These are phyloP conservation scores for Sapayoa aenigma DNA, from an alignment of 2,113 vertebrate species.

Conservation along the genomic window DNA sequence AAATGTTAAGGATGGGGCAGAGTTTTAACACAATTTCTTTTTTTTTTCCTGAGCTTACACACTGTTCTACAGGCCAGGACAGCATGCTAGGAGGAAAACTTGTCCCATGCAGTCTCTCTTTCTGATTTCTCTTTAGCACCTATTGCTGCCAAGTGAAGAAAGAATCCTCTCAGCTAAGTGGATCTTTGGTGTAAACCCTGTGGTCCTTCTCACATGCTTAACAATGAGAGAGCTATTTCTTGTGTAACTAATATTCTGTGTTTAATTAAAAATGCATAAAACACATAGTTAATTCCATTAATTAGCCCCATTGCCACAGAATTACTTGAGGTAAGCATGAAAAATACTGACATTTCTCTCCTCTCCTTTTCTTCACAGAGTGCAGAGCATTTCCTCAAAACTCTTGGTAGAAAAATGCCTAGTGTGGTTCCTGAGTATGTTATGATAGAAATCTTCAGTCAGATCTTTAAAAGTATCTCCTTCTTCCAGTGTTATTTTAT, in stretches of 20 bases:
- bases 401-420: not conserved
- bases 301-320: not conserved
- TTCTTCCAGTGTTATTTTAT: not conserved
- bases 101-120: not conserved
- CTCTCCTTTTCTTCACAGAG: not conserved
- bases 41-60: not conserved
- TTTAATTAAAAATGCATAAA: slow-evolving; percentile 25
- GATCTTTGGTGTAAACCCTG: not conserved
- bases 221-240: not conserved
- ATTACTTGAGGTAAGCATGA: not conserved
- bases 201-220: not conserved
- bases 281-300: not conserved
- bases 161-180: not conserved
- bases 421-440: not conserved
- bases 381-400: not conserved
- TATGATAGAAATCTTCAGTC: not conserved
- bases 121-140: not conserved
- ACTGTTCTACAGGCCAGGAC: not conserved
- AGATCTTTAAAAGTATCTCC: not conserved
- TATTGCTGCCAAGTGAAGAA: not conserved
- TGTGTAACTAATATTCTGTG: not conserved
- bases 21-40: not conserved
- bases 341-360: not conserved
- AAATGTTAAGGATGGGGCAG: not conserved
- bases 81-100: not conserved